A percentile compares a stretch with the other conserved stretches of the same genome.
phyloP scores from a whole-genome alignment of 64 coral and sea anemone genomes.

The Astreopora myriophthalma region DNA sequence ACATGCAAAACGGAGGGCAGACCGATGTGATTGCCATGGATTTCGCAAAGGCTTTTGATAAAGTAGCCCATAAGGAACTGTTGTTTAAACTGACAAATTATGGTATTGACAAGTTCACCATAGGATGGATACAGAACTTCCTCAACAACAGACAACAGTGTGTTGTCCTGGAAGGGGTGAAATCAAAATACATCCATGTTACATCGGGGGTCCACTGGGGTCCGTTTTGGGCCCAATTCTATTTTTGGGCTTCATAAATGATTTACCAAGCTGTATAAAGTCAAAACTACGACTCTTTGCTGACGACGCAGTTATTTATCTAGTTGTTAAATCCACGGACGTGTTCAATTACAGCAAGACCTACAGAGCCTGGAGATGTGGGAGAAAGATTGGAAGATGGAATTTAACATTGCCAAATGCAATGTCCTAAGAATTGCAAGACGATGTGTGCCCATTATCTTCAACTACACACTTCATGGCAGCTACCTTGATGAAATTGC shows the following conservation, averaged over 20 bases:
- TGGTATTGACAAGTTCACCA: background rate
- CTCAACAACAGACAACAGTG: conserved; percentile 50
- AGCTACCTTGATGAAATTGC: background rate
- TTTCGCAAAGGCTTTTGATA: conserved; percentile 44
- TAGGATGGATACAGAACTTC: conserved; percentile 50
- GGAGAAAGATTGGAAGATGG: conserved; percentile 26
- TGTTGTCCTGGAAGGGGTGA: conserved; percentile 45
- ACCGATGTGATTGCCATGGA: conserved; percentile 35
- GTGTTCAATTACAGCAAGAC: background rate
- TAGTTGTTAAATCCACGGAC: conserved; percentile 11
- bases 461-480: conserved; percentile 36
- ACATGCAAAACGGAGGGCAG: conserved; percentile 55
- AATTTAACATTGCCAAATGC: conserved; percentile 55
- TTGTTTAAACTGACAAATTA: background rate
- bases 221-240: conserved; percentile 24
- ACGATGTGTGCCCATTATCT: conserved; percentile 15
- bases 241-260: conserved; percentile 29
- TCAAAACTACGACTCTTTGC: conserved; percentile 29
- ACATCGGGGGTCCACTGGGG: background rate
- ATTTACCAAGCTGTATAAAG: conserved; percentile 19
- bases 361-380: conserved; percentile 9
- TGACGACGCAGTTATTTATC: conserved; percentile 9
- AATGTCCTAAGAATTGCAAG: conserved; percentile 36
- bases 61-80: conserved; percentile 20
- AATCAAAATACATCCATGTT: background rate